phyloP scores from a whole-genome alignment of 2,113 vertebrate genomes.

The Toxotes chatareus region DNA sequence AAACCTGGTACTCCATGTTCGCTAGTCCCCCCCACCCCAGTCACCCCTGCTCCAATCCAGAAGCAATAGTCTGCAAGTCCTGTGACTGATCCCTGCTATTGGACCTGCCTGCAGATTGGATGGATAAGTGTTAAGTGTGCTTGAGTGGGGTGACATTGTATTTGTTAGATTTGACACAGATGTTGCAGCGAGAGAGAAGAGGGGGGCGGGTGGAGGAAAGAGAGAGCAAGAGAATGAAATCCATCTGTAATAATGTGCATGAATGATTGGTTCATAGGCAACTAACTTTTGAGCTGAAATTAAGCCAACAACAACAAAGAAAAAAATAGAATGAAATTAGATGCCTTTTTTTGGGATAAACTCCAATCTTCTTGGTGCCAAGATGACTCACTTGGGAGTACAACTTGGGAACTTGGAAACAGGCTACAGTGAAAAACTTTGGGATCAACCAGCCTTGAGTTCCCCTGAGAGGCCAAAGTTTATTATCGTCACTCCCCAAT shows the following conservation, averaged over 20 bases:
- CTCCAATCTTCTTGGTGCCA: neutral
- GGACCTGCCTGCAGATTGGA: slow-evolving; percentile 48
- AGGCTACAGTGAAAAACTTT: neutral
- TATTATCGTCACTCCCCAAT: neutral
- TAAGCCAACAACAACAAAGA: neutral
- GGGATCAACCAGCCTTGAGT: neutral
- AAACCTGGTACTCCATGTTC: slow-evolving; percentile 65
- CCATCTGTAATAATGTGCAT: slow-evolving; percentile 49
- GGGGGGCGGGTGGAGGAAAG: neutral
- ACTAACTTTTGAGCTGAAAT: slow-evolving; percentile 24
- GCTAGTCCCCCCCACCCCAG: neutral
- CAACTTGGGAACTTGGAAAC: slow-evolving; percentile 8
- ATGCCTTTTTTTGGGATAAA: slow-evolving; percentile 19
- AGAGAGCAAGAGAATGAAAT: slow-evolving; percentile 19
- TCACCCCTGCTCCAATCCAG: slow-evolving; percentile 40
- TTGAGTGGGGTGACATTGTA: slow-evolving; percentile 58
- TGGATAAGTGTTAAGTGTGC: slow-evolving; percentile 57
- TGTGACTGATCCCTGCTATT: slow-evolving; percentile 47
- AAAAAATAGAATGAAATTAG: neutral
- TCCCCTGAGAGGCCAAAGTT: neutral
- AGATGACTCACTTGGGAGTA: neutral
- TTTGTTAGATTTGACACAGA: slow-evolving; percentile 66
- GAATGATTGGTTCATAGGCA: slow-evolving; percentile 20
- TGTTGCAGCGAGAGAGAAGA: slow-evolving; percentile 25
- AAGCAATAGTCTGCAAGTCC: slow-evolving; percentile 44